Evolutionary conservation across 2,888 invertebrate species (phyloP), one percentile per base, ranked within the genome.

Genomic region (Ophion obscuratus): DNA sequence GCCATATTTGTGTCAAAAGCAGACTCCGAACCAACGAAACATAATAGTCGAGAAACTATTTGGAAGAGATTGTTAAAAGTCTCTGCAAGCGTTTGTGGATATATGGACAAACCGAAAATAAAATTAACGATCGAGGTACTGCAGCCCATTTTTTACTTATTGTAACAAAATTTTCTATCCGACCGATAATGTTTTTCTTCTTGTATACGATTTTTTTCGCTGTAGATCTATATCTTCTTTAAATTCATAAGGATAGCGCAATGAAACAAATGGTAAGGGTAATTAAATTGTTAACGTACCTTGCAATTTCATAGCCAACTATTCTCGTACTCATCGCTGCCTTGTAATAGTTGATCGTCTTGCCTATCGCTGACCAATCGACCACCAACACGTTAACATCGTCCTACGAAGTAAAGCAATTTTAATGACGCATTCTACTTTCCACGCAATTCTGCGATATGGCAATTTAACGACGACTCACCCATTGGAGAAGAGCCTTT

Each of bases 281-380:
- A 47, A 47, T 14, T 3, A 2, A 14, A 47, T 47, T 47, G 14
- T 14, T 47, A 14, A 47, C 71, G 89, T 93, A 96, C 96, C 92
- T 94, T 9, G 95, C 94, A 70, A 95, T 93, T 89, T 95, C 95
- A 11, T 94, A 93, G 59, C 96, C 96, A 40, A 96, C 96, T 61
- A 95, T 93, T 76, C 95, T 93, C 0, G 96, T 95, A 87, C 96
- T 96, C 0, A 95, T 95, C 0, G 95, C 95, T 0, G 96, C 96
- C 83, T 95, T 94, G 94, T 95, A 95, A 87, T 96, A 96, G 91
- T 96, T 96, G 94, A 95, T 95, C 0, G 95, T 95, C 73, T 95
- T 95, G 1, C 96, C 95, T 6, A 96, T 96, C 1, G 94, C 94
- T 67, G 96, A 95, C 96, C 96, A 96, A 89, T 96, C 96, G 1